Conservation (phyloP, 2,113 vertebrate genomes). For the Dipodomys ordii region DNA sequence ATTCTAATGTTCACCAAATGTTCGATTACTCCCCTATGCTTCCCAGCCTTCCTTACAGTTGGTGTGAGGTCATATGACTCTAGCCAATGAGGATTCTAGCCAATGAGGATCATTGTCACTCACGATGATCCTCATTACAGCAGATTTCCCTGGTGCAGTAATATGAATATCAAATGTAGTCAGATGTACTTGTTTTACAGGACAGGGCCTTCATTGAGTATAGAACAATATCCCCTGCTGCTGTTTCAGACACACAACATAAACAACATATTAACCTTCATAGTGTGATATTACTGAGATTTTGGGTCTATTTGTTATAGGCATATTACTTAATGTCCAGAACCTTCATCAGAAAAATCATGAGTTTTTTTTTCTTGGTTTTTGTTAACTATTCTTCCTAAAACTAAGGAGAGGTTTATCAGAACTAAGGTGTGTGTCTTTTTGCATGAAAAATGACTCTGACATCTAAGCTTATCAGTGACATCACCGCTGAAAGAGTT, state of each 20-base stretch:
- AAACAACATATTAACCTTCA: not conserved
- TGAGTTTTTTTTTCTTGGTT: not conserved
- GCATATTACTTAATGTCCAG: not conserved
- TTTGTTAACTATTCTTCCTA: not conserved
- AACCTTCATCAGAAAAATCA: conserved; percentile 11
- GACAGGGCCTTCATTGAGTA: not conserved
- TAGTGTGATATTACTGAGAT: not conserved
- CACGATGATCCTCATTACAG: not conserved
- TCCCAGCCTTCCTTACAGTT: not conserved
- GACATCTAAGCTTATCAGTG: conserved; percentile 38
- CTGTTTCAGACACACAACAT: not conserved
- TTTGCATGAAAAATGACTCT: not conserved
- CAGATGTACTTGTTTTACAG: not conserved
- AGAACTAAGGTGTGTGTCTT: not conserved
- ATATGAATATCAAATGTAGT: not conserved
- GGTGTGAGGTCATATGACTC: not conserved
- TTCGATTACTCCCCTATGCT: not conserved
- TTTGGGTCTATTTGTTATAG: not conserved
- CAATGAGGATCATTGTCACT: not conserved
- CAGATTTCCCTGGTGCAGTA: not conserved
- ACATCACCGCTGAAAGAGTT: not conserved
- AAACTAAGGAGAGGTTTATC: not conserved
- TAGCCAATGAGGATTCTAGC: not conserved
- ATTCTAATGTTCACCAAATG: not conserved
- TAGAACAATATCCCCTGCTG: not conserved